Evolutionary conservation across 2,888 invertebrate genomes (phyloP).

Genomic region (Chelonus formosanus): DNA sequence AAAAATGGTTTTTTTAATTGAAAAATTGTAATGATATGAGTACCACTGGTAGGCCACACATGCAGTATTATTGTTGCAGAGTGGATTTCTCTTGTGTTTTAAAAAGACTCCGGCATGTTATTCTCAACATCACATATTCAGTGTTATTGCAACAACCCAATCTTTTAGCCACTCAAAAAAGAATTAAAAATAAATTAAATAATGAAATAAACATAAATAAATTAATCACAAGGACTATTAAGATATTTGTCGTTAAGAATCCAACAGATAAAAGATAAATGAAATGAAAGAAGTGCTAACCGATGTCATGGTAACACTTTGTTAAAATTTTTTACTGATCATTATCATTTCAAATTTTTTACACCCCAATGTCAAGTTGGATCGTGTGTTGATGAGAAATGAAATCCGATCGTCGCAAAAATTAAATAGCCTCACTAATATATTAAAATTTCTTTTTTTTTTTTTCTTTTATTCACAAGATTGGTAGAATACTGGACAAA

Average conservation of each 20-base stretch:
- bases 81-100: no score
- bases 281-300: slow-evolving; percentile 37
- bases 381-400: slow-evolving; percentile 27
- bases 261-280: slow-evolving; percentile 9
- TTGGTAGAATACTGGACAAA: no score
- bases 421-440: slow-evolving; percentile 13
- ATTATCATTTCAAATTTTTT: slow-evolving; percentile 26
- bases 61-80: no score
- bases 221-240: slow-evolving; percentile 16
- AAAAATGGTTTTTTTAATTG: no score
- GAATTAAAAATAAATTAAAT: slow-evolving; percentile 19
- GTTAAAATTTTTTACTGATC: slow-evolving; percentile 27
- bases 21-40: no score
- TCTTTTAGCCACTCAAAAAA: neutral
- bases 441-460: neutral
- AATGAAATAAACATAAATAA: slow-evolving; percentile 22
- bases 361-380: slow-evolving; percentile 32
- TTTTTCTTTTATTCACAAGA: neutral
- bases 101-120: no score
- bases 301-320: slow-evolving; percentile 40
- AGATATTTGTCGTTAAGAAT: slow-evolving; percentile 22
- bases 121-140: no score
- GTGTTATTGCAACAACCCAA: no score
- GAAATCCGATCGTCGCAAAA: slow-evolving; percentile 26
- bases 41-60: no score